A percentile compares a stretch with the other conserved stretches of the same genome.
Evolutionary conservation across 92 coral and sea anemone species (phyloP).

Genomic region (Paramuricea clavata): DNA sequence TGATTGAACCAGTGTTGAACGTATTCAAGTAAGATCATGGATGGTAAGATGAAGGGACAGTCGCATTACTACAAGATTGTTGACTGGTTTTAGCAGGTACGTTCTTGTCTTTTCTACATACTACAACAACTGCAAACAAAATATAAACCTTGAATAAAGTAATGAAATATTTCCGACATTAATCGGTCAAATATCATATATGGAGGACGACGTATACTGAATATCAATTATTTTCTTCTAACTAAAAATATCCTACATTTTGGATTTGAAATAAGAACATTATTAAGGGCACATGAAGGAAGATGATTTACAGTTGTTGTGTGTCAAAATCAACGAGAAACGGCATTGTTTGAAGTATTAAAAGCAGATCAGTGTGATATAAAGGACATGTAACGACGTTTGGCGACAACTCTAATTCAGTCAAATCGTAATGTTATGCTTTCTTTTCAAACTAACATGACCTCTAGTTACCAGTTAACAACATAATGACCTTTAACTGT

Average conservation of each 20-base stretch:
- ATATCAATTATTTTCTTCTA: no score
- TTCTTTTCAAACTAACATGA: not conserved
- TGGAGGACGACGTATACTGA: no score
- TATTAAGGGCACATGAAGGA: no score
- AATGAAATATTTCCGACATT: not conserved
- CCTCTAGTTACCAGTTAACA: not conserved
- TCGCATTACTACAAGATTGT: no score
- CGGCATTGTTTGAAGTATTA: not conserved
- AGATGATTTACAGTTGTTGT: not conserved
- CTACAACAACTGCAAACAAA: not conserved
- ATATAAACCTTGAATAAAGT: no score
- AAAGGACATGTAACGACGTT: not conserved
- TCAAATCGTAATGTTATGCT: not conserved
- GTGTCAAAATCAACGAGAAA: not conserved
- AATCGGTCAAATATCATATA: no score
- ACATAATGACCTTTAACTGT: not conserved
- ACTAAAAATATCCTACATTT: not conserved
- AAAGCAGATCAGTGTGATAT: not conserved
- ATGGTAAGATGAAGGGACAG: no score
- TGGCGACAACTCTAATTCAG: not conserved
- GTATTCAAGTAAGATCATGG: no score
- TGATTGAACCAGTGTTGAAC: no score
- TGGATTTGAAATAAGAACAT: not conserved
- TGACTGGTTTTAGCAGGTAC: no score
- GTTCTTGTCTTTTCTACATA: no score